These are phyloP conservation scores for Sarcophaga rosellei DNA, from an alignment of 2,888 invertebrate genomes.

Conservation along the genomic window DNA sequence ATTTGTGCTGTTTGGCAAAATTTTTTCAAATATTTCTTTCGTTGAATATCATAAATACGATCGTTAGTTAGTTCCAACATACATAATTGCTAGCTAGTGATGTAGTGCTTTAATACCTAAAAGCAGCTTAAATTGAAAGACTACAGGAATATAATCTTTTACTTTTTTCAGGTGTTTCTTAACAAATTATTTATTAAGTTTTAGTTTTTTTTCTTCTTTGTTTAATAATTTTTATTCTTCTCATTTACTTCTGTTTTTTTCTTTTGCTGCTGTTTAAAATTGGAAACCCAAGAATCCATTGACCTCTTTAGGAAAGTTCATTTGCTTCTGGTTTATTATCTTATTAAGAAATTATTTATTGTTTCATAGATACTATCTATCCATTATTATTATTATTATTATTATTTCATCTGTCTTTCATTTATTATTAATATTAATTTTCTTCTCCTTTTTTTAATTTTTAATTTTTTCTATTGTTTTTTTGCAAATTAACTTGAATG, in stretches of 20 bases:
- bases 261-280: not conserved
- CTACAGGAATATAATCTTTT: no score
- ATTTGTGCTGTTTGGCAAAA: no score
- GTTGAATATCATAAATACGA: no score
- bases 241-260: not conserved
- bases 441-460: not conserved
- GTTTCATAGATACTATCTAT: not conserved
- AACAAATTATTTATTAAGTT: not conserved
- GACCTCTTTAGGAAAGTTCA: constrained; percentile 67
- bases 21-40: no score
- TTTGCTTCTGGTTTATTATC: constrained; percentile 62
- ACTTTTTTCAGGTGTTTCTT: no score
- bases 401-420: not conserved
- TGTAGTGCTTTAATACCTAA: no score
- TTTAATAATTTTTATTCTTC: not conserved
- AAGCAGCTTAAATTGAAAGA: no score
- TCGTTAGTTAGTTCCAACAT: no score
- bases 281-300: constrained; percentile 57
- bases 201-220: not conserved
- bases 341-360: constrained; percentile 59
- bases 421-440: not conserved
- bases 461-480: no score
- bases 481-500: not conserved
- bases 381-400: no score
- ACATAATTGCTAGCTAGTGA: no score